Base-by-base conservation (phyloP, 2,113 vertebrate species). In the Tupaia chinensis region DNA sequence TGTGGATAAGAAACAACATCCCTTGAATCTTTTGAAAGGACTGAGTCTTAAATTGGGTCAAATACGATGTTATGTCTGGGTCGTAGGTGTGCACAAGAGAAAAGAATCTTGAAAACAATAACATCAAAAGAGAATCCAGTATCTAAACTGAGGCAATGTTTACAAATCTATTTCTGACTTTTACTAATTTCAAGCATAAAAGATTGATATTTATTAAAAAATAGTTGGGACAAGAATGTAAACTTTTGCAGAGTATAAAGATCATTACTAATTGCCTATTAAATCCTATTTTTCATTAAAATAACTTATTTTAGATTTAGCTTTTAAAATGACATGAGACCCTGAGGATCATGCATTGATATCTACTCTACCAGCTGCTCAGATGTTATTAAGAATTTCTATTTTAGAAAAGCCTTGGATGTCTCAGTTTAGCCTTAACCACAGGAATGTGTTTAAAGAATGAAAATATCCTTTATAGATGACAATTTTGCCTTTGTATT, bases 231-330 rank as follows among this genome's bases (percentile, higher is more conserved):
- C 91, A 76, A 19, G 27, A 97, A 93, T 56, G 10, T 56, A 7
- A 70, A 89, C 72, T n/a, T 78, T 95, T 70, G 29, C 0, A 69
- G 1, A 65, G 0, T 29, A 32, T 74, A 94, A 92, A 92, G 83
- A 73, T 54, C 9, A 77, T 25, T 78, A n/a, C 61, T 89, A 90
- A 65, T n/a, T 93, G 7, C 84, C 29, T 32, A 65, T 81, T 74
- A 77, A 11, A 15, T 1, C 5, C 29, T 89, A 3, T 7, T 61
- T 96, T 94, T 69, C n/a, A 89, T 60, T 76, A 22, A 81, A 83
- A 69, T 4, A 0, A 9, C 0, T 66, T n/a, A 54, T 29, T 54
- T 70, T 29, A 0, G 0, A 74, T 73, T 25, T 7, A 1, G 34
- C 2, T 72, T 15, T 83, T 81, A 58, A 17, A 34, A 66, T 95